phyloP scores from a whole-genome alignment of 2,888 invertebrate species.

The Scrobipalpa costella region DNA sequence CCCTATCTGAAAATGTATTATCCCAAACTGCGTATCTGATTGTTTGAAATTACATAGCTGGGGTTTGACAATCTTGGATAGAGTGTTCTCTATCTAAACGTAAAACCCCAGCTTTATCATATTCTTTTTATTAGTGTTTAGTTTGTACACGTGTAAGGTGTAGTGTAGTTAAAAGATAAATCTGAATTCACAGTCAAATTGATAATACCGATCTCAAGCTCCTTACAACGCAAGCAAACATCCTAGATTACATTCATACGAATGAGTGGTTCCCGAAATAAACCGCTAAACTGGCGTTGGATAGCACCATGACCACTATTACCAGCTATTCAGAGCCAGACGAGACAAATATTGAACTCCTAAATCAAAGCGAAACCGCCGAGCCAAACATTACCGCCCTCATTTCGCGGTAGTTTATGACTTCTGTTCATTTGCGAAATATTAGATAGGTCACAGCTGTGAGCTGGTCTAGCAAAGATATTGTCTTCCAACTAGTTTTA shows the following conservation, averaged over 20 bases:
- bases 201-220: background rate
- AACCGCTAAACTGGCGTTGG: background rate
- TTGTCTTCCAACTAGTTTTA: background rate
- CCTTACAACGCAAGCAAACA: slow-evolving; percentile 2
- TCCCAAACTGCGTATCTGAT: no score
- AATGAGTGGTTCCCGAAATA: slow-evolving; percentile 3
- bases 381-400: slow-evolving; percentile 15
- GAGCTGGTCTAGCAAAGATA: background rate
- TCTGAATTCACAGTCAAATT: no score
- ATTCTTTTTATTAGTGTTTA: slow-evolving; percentile 27
- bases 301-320: slow-evolving; percentile 7
- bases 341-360: slow-evolving; percentile 21
- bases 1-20: no score
- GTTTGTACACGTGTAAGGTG: background rate
- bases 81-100: no score
- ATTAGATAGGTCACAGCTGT: background rate
- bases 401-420: slow-evolving; percentile 20
- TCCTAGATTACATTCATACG: background rate
- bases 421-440: slow-evolving; percentile 17
- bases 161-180: background rate
- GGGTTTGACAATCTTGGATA: no score
- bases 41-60: no score
- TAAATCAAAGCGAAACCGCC: slow-evolving; percentile 21
- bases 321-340: slow-evolving; percentile 13
- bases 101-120: background rate